A percentile compares a stretch with the other conserved stretches of the same genome.
phyloP scores from a whole-genome alignment of 2,113 vertebrate species.

The Ramphastos sulfuratus region DNA sequence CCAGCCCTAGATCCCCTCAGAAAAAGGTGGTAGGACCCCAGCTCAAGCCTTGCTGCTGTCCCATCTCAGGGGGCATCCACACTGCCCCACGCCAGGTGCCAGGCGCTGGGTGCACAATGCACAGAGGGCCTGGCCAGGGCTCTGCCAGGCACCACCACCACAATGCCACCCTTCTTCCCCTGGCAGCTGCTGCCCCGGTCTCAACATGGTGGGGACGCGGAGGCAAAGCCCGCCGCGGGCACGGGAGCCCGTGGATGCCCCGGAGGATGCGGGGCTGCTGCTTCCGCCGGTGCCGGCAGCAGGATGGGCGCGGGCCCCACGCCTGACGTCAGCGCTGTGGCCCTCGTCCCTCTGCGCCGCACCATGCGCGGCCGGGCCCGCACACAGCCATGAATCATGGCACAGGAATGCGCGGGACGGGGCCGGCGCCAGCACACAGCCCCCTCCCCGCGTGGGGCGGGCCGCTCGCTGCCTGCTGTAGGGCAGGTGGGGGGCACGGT shows the following conservation, averaged over 20 bases:
- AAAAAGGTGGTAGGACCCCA: not conserved
- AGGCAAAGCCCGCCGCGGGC: not conserved
- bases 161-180: slow-evolving; percentile 36
- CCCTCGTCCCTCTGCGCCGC: not conserved
- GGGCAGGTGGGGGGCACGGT: not conserved
- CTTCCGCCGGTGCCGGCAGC: not conserved
- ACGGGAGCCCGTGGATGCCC: not conserved
- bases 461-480: not conserved
- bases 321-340: not conserved
- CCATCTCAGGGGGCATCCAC: not conserved
- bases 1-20: fast-evolving
- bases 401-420: slow-evolving; percentile 42
- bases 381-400: slow-evolving; percentile 39
- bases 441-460: not conserved
- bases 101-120: slow-evolving; percentile 12
- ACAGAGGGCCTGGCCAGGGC: not conserved
- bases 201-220: fast-evolving
- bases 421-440: not conserved
- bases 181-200: not conserved
- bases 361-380: not conserved
- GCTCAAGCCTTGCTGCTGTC: not conserved
- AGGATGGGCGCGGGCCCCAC: slow-evolving; percentile 39
- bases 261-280: not conserved
- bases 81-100: not conserved
- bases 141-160: slow-evolving; percentile 35